Base-by-base conservation (phyloP, 2,797 vertebrate genomes). In the Karalla daura region DNA sequence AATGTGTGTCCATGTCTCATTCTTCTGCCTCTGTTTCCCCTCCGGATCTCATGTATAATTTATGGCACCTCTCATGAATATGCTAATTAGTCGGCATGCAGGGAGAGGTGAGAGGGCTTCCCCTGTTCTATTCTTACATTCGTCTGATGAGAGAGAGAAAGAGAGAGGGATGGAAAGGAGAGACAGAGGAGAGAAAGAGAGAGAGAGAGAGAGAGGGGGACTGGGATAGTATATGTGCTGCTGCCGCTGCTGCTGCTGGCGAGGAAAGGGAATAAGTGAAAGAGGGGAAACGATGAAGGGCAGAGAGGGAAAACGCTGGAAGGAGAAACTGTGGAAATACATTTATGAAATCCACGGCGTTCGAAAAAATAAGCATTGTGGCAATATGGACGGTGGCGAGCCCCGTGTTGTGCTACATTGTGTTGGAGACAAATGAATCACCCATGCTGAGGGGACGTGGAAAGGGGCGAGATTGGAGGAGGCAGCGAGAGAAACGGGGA, bases 41-140 rank as follows among this genome's bases (percentile, higher is more conserved):
- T 92, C 91, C 84, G 81, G 92, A 92, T 86, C 91, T 94, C 92
- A 94, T 94, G 93, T 92, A 92, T 94, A 92, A 94, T 94, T 92
- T 87, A 94, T 94, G 79, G 40, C 0, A 0, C 55, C 66, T 59
- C 87, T 94, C 93, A 94, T 94, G 92, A 94, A 94, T 94, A 94
- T 94, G 93, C 90, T 92, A 93, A 94, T 94, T 83, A 85, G 84
- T 37, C 86, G 56, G 85, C 87, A 83, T 92, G 89, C 92, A 92
- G 91, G 82, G 90, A 91, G 90, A 94, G 93, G 93, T 94, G 93
- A 94, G 92, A 94, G 93, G 93, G 92, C 92, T 94, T 94, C 90
- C 93, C 93, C 91, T 92, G 88, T 93, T 93, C 92, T 93, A 92
- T 94, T 93, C 92, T 93, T 91, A 91, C 91, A 84, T 91, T 87